Percentiles rank a stretch among this genome's conserved stretches.
phyloP scores from a whole-genome alignment of 2,797 vertebrate genomes.

The Bothrops alternatus region DNA sequence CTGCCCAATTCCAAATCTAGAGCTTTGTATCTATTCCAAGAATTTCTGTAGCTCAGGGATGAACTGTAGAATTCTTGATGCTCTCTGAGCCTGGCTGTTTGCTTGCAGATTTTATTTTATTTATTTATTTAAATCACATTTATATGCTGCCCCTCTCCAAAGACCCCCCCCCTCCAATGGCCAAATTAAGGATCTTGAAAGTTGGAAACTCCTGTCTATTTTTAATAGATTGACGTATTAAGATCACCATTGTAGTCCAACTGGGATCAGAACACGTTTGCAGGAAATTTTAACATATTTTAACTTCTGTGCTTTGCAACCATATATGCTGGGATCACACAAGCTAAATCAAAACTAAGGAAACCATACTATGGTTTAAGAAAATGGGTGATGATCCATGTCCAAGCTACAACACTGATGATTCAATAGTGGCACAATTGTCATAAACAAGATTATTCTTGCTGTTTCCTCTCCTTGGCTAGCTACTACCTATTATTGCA shows the following conservation, averaged over 20 bases:
- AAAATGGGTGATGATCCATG: neutral
- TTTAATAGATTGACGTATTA: neutral
- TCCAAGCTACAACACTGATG: neutral
- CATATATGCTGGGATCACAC: neutral
- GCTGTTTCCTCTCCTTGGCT: neutral
- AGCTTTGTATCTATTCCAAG: neutral
- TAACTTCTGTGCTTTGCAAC: neutral
- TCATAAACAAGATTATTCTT: neutral
- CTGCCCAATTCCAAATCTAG: neutral
- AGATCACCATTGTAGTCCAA: neutral
- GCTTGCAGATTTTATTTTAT: too few species aligned
- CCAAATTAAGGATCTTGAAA: neutral
- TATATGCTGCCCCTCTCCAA: too few species aligned
- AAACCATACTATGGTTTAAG: neutral
- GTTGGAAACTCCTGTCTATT: neutral
- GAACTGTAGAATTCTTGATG: neutral
- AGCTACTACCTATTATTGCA: neutral
- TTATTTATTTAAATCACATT: too few species aligned
- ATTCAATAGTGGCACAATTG: neutral
- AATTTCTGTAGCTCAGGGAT: neutral
- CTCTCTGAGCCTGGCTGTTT: neutral
- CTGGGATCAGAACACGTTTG: neutral
- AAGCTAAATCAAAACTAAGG: neutral
- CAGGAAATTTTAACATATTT: neutral
- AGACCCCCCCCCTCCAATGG: neutral